These are phyloP conservation scores for Elephas maximus DNA, from an alignment of 2,113 vertebrate genomes.

Conservation along the genomic window DNA sequence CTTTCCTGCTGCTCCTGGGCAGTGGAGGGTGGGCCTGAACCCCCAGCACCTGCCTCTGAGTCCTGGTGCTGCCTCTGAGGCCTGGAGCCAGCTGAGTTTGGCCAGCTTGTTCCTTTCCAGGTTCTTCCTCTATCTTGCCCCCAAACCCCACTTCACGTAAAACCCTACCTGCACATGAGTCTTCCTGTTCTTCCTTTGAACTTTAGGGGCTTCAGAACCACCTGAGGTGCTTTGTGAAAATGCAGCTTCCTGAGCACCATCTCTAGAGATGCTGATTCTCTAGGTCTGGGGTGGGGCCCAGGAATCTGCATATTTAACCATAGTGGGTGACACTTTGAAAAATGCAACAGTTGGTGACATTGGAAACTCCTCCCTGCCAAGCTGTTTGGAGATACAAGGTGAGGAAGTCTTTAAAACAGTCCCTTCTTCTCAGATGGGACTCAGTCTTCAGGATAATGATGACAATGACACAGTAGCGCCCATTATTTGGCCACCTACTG, in stretches of 20 bases:
- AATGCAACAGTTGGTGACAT: background rate
- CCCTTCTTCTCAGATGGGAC: background rate
- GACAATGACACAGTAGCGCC: background rate
- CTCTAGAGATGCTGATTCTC: background rate
- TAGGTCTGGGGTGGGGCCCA: background rate
- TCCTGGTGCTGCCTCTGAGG: background rate
- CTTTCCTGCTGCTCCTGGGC: background rate
- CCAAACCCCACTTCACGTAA: background rate
- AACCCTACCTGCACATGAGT: fast-evolving
- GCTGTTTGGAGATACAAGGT: background rate
- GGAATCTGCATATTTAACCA: background rate
- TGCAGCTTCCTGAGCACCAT: background rate
- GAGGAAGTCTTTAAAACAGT: background rate
- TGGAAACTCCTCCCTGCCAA: too few species aligned
- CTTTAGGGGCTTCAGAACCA: background rate
- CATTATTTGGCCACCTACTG: background rate
- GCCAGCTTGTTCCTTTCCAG: background rate
- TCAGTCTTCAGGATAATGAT: background rate
- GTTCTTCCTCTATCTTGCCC: background rate
- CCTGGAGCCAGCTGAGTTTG: fast-evolving
- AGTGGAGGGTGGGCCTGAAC: background rate
- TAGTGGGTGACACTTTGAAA: background rate
- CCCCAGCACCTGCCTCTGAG: background rate
- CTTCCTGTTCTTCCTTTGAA: background rate
- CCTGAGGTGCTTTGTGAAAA: background rate